phyloP scores from a whole-genome alignment of 2,888 invertebrate species.

The Opisthograptis luteolata region DNA sequence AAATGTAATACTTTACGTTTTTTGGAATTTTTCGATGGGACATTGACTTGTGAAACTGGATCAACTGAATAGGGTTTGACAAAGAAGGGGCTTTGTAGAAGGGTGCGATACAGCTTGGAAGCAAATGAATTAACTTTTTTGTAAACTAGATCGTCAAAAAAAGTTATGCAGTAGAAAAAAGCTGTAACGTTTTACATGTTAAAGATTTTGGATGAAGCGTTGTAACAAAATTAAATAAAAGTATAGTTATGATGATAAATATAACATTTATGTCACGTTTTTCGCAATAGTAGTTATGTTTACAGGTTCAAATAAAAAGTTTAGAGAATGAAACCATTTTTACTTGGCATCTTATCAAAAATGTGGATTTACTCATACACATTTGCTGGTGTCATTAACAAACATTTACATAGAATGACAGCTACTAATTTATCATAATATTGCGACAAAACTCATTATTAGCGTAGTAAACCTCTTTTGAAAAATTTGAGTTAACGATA shows the following conservation, averaged over 20 bases:
- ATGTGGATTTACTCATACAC: conserved; percentile 1
- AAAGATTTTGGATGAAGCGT: too few relatives aligned
- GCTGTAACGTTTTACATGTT: too few relatives aligned
- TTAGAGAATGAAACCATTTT: not conserved
- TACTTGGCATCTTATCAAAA: conserved; percentile 11
- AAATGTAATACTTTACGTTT: conserved; percentile 42
- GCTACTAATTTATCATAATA: not conserved
- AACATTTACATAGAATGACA: conserved; percentile 1
- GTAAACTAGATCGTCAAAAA: not conserved
- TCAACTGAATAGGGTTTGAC: conserved; percentile 34
- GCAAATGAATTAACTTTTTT: conserved; percentile 14
- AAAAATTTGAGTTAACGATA: not conserved
- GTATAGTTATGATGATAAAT: too few relatives aligned
- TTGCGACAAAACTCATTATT: not conserved
- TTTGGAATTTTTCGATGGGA: conserved; percentile 41
- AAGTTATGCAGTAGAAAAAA: too few relatives aligned
- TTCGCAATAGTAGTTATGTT: not conserved
- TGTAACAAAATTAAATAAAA: too few relatives aligned
- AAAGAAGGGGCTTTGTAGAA: conserved; percentile 15
- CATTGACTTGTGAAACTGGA: conserved; percentile 45
- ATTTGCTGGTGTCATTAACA: conserved; percentile 3
- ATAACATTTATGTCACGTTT: not conserved
- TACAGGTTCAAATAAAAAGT: not conserved
- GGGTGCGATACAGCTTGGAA: conserved; percentile 13
- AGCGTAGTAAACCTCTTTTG: not conserved